Base-by-base conservation (phyloP, 2,797 vertebrate genomes). In the Tragopan temminckii region DNA sequence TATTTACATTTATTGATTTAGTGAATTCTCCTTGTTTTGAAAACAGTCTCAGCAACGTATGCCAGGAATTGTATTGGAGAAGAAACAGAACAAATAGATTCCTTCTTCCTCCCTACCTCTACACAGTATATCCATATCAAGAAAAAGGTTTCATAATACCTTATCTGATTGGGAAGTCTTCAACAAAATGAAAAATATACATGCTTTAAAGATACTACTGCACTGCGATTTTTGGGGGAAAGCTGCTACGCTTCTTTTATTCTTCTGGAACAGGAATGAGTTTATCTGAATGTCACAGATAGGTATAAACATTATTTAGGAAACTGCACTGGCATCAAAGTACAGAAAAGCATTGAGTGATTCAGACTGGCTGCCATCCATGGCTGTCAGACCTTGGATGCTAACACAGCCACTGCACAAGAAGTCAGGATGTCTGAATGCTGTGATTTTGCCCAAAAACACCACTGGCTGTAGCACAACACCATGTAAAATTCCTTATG, bases 241-340 rank as follows among this genome's bases (percentile, higher is more conserved):
- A 74, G 77, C 21, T 67, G 80, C 61, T 87, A 13, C 62, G 27
- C 90, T 80, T 69, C 43, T 83, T 80, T 91, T 91, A 66, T 81
- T 90, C 68, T 87, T 59, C 38, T 88, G 45, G 85, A 95, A 96
- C 70, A 74, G 40, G 46, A 93, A 11, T 68, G n/a, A 76, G 70
- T 96, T 96, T 96, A 89, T 97, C 93, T 94, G 87, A 92, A 88
- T 75, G 55, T 85, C 82, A 91, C 58, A 94, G 76, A 71, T 76
- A 74, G 38, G 92, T 91, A 81, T 86, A 71, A 89, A 85, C 93
- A 80, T 80, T 35, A 3, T 89, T 77, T 80, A 78, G 76, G 43
- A 78, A 82, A 46, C 35, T 88, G 69, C 50, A 94, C 81, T 90
- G 58, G 76, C 72, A 71, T n/a, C 48, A 66, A 82, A 78, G 81